Evolutionary conservation across 1,140 invertebrate genomes (phyloP), one percentile per base, ranked within the genome.

Genomic region (Drusus annulatus): DNA sequence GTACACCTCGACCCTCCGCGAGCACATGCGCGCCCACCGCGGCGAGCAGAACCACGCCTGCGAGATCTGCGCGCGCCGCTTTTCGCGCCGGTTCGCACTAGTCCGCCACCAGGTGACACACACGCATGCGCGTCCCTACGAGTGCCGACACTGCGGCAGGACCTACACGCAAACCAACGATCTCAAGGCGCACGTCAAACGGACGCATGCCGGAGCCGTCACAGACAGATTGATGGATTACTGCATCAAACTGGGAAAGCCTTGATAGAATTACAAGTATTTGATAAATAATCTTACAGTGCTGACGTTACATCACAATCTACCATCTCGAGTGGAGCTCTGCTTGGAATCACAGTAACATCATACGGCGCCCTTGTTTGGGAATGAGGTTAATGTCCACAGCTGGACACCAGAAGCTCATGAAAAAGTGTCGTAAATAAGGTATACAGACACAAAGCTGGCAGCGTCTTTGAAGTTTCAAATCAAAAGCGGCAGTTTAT

Each of bases 1-100:
- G 15, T 78, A 80, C 31, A 69, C 78, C 16, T 75, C 65, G n/a
- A 78, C 65, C 16, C 71, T 83, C 36, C 60, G 54, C 10, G 81
- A 83, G 25, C 81, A 83, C 56, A 63, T 31, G 8, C 19, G 79
- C 85, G 88, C 78, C 87, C 87, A 17, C 86, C 85, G 7, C 86
- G 81, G 45, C 84, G 78, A 82, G n/a, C 56, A 58, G 21, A 23
- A 50, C 10, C 74, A 79, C 73, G 25, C 17, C 5, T 82, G 81
- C 74, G 62, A 54, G 5, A 54, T 54, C 6, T 82, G 81, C 65
- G 25, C 17, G 1, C 23, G 73, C 16, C 51, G 50, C 3, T 82
- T 82, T 50, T 54, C 77, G 13, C 56, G 77, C 15, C 45, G 80
- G 13, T 81, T 62, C 21, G 76, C 80, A 16, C 36, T 81, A 3